Evolutionary conservation across 2,797 vertebrate genomes (phyloP).

Genomic region (Crypturellus tataupa): DNA sequence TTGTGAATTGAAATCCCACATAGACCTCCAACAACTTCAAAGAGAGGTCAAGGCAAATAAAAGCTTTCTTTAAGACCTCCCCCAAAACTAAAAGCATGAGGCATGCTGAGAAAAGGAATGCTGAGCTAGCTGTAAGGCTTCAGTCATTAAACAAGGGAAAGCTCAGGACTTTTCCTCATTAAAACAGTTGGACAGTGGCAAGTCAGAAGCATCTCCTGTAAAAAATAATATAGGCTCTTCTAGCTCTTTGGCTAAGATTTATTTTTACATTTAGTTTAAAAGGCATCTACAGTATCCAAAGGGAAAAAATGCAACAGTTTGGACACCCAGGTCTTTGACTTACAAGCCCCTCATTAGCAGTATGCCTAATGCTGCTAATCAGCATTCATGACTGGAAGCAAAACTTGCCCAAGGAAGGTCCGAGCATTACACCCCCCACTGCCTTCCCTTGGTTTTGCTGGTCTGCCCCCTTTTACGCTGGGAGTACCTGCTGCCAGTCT

Average conservation of each 20-base stretch:
- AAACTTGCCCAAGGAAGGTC: not conserved
- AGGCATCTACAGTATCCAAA: not conserved
- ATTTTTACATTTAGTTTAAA: not conserved
- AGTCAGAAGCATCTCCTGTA: not conserved
- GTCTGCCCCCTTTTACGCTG: not conserved
- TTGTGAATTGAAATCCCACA: not conserved
- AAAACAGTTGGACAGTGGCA: not conserved
- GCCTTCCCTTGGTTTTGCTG: not conserved
- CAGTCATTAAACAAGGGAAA: not conserved
- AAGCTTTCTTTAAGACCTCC: not conserved
- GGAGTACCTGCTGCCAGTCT: not conserved
- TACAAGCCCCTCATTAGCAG: not conserved
- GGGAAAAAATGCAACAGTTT: not conserved
- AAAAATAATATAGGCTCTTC: not conserved
- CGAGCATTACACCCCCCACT: not conserved
- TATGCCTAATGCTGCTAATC: not conserved
- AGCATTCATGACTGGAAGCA: not conserved
- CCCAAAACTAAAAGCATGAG: not conserved
- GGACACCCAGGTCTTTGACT: not conserved
- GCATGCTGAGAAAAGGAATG: not conserved
- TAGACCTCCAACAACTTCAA: not conserved
- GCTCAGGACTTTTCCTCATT: not conserved
- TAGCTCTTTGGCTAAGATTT: not conserved
- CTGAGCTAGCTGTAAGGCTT: not conserved
- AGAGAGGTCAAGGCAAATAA: not conserved